Base-by-base conservation (phyloP, 2,797 vertebrate genomes). In the Sebastes vulpes region DNA sequence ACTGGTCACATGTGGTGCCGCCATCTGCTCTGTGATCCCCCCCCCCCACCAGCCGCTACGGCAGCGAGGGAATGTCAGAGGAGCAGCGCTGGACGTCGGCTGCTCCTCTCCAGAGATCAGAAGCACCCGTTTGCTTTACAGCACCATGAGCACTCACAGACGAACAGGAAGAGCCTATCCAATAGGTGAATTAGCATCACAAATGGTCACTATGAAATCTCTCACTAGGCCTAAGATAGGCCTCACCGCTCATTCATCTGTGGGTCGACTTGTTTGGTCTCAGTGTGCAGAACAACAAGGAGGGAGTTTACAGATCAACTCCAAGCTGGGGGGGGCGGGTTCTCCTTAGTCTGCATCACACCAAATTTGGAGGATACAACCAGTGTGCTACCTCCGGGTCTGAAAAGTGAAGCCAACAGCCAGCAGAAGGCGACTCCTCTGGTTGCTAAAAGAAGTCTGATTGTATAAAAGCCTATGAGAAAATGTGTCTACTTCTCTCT, bases 21-120 rank as follows among this genome's bases (percentile, higher is more conserved):
- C 87, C 92, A 92, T 89, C 87, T 91, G 90, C 75, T 84, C 67
- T 71, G 70, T 48, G 21, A 84, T 83, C 32, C 65, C 35, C 4
- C 31, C 61, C 32, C 16, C 25, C 63, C 70, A 61, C 16, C 18
- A 69, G 75, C 60, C 23, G 8, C 56, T 54, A 10, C 8, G 11
- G 61, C 81, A 18, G 59, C 26, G 10, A 78, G 31, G 4, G 42
- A 56, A 60, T 77, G 79, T 71, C 81, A 78, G 42, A 66, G 60
- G 18, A 42, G 56, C 58, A 79, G 68, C 2, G 3, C 73, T 72
- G 75, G 74, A 75, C 58, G 38, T 16, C 38, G 71, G 77, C 66
- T 54, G 64, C 59, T 65, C 4, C 18, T 54, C 38, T 46, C 16
- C 6, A 6, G 28, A 73, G 52, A 79, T 67, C 60, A 28, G 52